Percentiles rank a stretch among this genome's conserved stretches.
These are phyloP conservation scores for Pyrocoelia pectoralis DNA, from an alignment of 2,888 invertebrate species.

Conservation along the genomic window DNA sequence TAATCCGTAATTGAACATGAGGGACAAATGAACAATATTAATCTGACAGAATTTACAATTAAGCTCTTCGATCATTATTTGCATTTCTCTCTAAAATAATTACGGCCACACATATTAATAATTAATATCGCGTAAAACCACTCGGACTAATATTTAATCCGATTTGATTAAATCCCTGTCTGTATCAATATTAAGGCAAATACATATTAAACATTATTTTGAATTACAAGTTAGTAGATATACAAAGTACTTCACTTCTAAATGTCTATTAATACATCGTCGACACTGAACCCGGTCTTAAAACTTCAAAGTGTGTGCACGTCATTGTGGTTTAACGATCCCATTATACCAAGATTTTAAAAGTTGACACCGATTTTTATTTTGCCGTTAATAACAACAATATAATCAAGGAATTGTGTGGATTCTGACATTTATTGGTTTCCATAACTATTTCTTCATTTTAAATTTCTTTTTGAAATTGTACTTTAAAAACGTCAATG, in stretches of 20 bases:
- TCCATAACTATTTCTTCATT: neutral
- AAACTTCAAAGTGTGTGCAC: slow-evolving; percentile 7
- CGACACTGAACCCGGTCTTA: neutral
- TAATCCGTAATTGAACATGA: neutral
- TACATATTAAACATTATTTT: too few relatives aligned
- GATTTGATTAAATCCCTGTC: neutral
- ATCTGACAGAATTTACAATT: neutral
- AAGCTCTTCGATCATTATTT: neutral
- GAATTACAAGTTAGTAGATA: too few relatives aligned
- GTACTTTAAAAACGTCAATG: neutral
- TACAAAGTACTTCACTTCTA: neutral
- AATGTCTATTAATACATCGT: neutral
- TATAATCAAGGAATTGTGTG: neutral
- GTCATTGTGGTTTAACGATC: slow-evolving; percentile 13
- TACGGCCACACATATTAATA: neutral
- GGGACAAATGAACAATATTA: neutral
- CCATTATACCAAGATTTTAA: neutral
- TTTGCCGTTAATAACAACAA: neutral
- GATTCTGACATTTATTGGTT: neutral
- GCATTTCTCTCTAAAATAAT: neutral
- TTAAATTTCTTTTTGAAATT: neutral
- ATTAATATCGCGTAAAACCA: neutral
- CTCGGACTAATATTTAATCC: neutral
- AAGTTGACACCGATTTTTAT: slow-evolving; percentile 9
- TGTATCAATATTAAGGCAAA: too few relatives aligned